Evolutionary conservation across 1,140 invertebrate species (phyloP).

Genomic region (Leguminivora glycinivorella): DNA sequence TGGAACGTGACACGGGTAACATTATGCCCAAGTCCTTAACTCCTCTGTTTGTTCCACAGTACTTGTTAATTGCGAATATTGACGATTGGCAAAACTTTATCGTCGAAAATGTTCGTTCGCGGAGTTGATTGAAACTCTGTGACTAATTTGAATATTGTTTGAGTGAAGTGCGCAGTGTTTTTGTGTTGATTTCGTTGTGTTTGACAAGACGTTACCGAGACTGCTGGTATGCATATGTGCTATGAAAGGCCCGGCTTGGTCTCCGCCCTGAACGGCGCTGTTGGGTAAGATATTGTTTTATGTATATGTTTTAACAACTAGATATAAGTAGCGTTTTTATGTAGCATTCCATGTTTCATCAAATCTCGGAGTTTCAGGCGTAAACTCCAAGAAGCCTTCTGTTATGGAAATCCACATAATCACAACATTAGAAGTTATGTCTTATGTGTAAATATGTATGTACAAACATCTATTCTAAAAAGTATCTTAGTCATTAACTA

Average conservation of each 20-base stretch:
- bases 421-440: no score
- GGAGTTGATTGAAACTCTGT: constrained; percentile 57
- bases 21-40: constrained; percentile 37
- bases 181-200: constrained; percentile 35
- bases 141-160: constrained; percentile 29
- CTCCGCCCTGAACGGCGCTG: constrained; percentile 67
- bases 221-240: constrained; percentile 74
- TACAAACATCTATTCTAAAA: no score
- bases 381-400: no score
- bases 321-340: background rate
- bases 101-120: constrained; percentile 66
- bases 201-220: constrained; percentile 42
- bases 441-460: no score
- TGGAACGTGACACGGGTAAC: constrained; percentile 41
- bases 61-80: constrained; percentile 38
- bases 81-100: constrained; percentile 43
- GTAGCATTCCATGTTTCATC: no score
- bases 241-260: constrained; percentile 71
- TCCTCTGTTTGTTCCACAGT: constrained; percentile 48
- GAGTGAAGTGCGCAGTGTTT: constrained; percentile 33
- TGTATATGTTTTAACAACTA: background rate
- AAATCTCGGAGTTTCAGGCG: no score
- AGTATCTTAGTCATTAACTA: no score
- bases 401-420: no score
- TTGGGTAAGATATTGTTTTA: constrained; percentile 57